phyloP scores from a whole-genome alignment of 2,113 vertebrate species.

The Oceanites oceanicus region DNA sequence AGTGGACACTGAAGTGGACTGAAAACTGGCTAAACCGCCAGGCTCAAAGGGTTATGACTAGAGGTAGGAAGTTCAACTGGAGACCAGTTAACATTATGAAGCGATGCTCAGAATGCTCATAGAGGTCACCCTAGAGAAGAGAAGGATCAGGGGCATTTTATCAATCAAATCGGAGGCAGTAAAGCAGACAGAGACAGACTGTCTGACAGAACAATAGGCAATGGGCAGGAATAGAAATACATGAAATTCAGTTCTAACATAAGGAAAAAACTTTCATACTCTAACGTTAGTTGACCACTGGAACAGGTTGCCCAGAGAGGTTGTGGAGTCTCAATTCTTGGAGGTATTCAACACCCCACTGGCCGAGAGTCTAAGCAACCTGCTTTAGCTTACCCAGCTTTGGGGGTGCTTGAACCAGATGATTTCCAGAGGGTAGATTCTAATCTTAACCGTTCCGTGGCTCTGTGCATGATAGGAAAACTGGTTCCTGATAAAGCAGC shows the following conservation, averaged over 20 bases:
- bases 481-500: background rate
- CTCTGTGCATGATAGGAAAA: background rate
- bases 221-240: background rate
- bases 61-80: background rate
- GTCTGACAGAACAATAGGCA: background rate
- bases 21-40: background rate
- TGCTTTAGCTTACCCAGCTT: background rate
- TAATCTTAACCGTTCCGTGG: background rate
- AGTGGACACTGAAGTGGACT: background rate
- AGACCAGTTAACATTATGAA: background rate
- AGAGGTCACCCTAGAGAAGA: background rate
- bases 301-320: background rate
- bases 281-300: background rate
- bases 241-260: background rate
- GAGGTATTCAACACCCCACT: background rate
- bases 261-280: background rate
- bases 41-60: background rate
- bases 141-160: background rate
- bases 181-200: background rate
- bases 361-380: background rate
- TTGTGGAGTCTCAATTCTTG: background rate
- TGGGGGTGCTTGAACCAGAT: background rate
- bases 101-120: background rate
- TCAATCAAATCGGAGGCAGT: background rate
- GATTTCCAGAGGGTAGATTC: background rate